A percentile compares a stretch with the other conserved stretches of the same genome.
These are phyloP conservation scores for Acheta domesticus DNA, from an alignment of 2,888 invertebrate genomes.

Conservation along the genomic window DNA sequence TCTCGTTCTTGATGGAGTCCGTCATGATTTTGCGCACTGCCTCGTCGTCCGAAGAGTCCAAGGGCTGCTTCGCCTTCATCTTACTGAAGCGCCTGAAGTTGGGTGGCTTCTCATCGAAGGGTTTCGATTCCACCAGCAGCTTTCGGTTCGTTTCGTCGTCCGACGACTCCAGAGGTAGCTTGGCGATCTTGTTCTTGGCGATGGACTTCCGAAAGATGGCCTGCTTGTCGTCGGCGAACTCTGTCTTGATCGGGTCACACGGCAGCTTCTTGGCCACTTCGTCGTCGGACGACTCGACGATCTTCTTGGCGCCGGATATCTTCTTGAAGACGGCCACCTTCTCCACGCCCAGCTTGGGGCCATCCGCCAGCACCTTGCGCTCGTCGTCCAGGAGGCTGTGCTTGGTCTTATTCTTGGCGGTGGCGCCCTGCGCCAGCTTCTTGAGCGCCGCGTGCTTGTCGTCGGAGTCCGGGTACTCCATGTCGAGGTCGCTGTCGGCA, in stretches of 20 bases:
- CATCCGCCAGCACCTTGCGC: constrained; percentile 27
- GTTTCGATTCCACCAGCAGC: constrained; percentile 41
- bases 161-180: constrained; percentile 32
- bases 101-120: constrained; percentile 40
- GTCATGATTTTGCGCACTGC: constrained; percentile 28
- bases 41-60: constrained; percentile 36
- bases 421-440: constrained; percentile 24
- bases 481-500: constrained; percentile 55
- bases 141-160: constrained; percentile 40
- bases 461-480: constrained; percentile 50
- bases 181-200: constrained; percentile 27
- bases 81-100: constrained; percentile 28
- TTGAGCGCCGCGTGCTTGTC: constrained; percentile 44
- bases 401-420: constrained; percentile 30
- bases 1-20: constrained; percentile 29
- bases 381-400: constrained; percentile 30
- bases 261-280: constrained; percentile 44
- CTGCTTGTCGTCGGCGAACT: constrained; percentile 41
- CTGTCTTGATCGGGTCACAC: constrained; percentile 42
- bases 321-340: constrained; percentile 42
- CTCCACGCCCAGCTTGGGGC: constrained; percentile 32
- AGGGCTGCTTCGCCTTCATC: neutral
- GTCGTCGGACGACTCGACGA: constrained; percentile 35
- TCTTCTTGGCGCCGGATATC: constrained; percentile 28
- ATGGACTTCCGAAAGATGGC: constrained; percentile 27